Evolutionary conservation across 2,888 invertebrate species (phyloP).

Genomic region (Pardosa pseudoannulata): DNA sequence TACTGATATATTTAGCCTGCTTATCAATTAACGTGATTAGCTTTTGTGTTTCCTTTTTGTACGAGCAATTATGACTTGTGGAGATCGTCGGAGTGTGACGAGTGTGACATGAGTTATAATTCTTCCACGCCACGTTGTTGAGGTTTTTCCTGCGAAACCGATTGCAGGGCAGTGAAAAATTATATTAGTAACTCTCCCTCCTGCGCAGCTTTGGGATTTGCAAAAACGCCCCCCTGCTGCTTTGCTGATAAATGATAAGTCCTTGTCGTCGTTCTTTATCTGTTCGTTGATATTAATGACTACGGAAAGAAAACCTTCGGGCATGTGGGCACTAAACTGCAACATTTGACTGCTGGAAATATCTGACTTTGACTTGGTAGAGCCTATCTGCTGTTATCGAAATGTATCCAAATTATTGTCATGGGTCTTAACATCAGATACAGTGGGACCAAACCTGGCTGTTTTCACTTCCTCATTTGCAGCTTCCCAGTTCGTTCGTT

Average conservation of each 20-base stretch:
- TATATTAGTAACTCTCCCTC: slow-evolving; percentile 40
- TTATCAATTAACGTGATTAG: not conserved
- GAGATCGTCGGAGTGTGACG: not conserved
- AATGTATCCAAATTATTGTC: not conserved
- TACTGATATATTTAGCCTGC: not conserved
- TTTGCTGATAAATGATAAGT: slow-evolving; percentile 33
- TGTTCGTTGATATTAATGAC: slow-evolving; percentile 28
- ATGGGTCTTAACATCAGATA: not conserved
- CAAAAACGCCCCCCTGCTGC: slow-evolving; percentile 27
- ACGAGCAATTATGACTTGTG: not conserved
- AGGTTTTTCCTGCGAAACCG: slow-evolving; percentile 15
- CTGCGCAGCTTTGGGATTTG: not conserved
- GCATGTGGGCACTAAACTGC: not conserved
- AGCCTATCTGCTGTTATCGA: not conserved
- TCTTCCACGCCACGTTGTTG: too few species aligned
- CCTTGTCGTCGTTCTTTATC: not conserved
- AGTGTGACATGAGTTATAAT: slow-evolving; percentile 30
- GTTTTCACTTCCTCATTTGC: too few species aligned
- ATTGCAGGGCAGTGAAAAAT: slow-evolving; percentile 33
- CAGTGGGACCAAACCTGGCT: not conserved
- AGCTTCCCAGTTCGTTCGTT: too few species aligned
- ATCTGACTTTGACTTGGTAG: slow-evolving; percentile 7
- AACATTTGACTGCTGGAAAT: not conserved
- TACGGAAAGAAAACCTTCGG: slow-evolving; percentile 16
- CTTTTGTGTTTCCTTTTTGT: not conserved